Evolutionary conservation across 2,113 vertebrate species (phyloP), one percentile per base, ranked within the genome.

Genomic region (Murina feae): DNA sequence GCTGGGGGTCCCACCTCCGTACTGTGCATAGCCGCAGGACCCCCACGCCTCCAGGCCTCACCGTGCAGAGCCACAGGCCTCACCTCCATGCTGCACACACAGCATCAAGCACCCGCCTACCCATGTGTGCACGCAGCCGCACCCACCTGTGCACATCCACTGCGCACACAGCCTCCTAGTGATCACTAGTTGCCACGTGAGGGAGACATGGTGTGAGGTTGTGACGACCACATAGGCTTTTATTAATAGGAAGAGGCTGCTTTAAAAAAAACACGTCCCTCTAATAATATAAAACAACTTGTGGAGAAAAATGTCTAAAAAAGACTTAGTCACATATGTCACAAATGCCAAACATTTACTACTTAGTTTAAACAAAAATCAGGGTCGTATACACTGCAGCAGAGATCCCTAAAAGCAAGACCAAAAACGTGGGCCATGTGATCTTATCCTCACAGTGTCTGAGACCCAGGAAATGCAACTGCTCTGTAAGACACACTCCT

Each of bases 391-490:
- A 89, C 79, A 75, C 39, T 60, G 32, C 35, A 30, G 21, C 44
- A 88, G 89, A 91, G 32, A 78, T 37, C 25, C 55, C 37, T 78
- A 39, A 79, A 88, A 91, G 44, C 14, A 53, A 80, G 6, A 60
- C 16, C 28, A 44, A 90, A 86, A 90, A 80, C 30, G 86, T 82
- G 72, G 89, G 20, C 42, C 58, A n/a, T 39, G 80, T 88, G 65
- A 93, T 90, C 28, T 94, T 92, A 86, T 84, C 89, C 49, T 90
- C 93, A 71, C 69, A 89, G 71, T 97, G 96, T 74, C 89, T 49
- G 4, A 49, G 53, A 49, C 53, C 81, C 79, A 37, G 68, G 92
- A 93, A 95, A 69, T 2, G 58, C 39, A 93, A 4, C 90, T 39
- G 96, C 86, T 86, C 32, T 30, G 25, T 25, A 97, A 97, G 60